Base-by-base conservation (phyloP, 1,140 invertebrate species). In the Eurosta solidaginis region DNA sequence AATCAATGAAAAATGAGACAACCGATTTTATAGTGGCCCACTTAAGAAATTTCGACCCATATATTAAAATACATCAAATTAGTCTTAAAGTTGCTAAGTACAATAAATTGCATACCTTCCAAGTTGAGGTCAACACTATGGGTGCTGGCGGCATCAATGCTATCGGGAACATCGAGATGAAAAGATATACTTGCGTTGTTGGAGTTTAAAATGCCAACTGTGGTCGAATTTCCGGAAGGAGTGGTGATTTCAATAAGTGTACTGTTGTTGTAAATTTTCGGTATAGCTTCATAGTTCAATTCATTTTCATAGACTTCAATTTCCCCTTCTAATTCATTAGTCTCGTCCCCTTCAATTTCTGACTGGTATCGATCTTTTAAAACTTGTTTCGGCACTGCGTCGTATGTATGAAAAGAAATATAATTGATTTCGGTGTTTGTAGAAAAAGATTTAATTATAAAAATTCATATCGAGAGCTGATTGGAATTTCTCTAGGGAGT, bases 321-420 rank as follows among this genome's bases (percentile, higher is more conserved):
- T 77, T 89, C 88, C 76, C 88, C 87, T 36, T 87, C 86, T 49
- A 89, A 88, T 74, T 87, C 85, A 76, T 91, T 89, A 78, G 88
- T 82, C 82, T 96, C 94, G 82, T 96, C 95, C 9, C 90, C 88
- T 85, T 94, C 93, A n/a, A 91, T 86, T 36, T 91, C 89, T 33
- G 92, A 92, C 83, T 95, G 93, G 84, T 93, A 95, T 80, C 92
- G 90, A 79, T 95, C 93, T 80, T 93, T 93, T 7, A 97, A 88
- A 40, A 97, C 94, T 87, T 93, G 93, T 78, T 94, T 90, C 36
- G 95, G 95, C 75, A 96, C 96, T 79, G 45, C 22, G 6, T 2
- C 12, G 10, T 47, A 47, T 12, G 68, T 47, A 74, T 59, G 42
- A 74, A 44, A 78, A 42, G n/a, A 50, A 59, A 17, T 47, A n/a